Base-by-base conservation (phyloP, 2,888 invertebrate genomes). In the Crepidodera aurea region DNA sequence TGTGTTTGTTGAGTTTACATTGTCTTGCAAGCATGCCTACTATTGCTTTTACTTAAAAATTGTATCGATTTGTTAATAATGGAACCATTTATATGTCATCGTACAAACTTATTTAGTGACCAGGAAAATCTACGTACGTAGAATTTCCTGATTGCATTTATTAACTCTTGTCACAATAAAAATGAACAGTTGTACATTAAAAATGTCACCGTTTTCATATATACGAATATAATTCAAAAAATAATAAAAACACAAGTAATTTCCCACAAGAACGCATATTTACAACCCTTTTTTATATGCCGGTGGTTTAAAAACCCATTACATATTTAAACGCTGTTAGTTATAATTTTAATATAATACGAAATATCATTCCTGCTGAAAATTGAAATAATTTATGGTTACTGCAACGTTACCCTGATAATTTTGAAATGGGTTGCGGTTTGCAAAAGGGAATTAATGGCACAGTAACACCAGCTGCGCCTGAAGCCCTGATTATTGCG, bases 381-480 rank as follows among this genome's bases (percentile, higher is more conserved):
- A 57, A 50, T 57, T 39, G 48, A 48, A 39, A 57, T 57, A 57
- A 57, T 57, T 44, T 44, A 57, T 50, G 57, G 48, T 56, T 22
- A 48, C 56, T 44, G 54, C 42, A 54, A 44, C 32, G 42, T 54
- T 37, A 56, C 25, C 37, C 56, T 48, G 56, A 56, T 56, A 56
- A 56, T 56, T 56, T 56, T 48, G 56, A 48, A 56, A 56, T 48
- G 56, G 48, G 42, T 48, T 57, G 57, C 57, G 57, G 57, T 57
- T 39, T 50, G 57, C 57, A 48, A 48, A 53, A 48, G 57, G 48
- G 57, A 57, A 57, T 50, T 57, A 57, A 57, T 57, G 56, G 56
- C 54, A 44, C 32, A 42, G 53, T 54, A 54, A 25, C 53, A 54
- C 37, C 54, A 54, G 54, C 54, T 54, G 54, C 16, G 54, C 54